Conservation (phyloP, 2,113 vertebrate species). For the Coptodon bakossiorum region DNA sequence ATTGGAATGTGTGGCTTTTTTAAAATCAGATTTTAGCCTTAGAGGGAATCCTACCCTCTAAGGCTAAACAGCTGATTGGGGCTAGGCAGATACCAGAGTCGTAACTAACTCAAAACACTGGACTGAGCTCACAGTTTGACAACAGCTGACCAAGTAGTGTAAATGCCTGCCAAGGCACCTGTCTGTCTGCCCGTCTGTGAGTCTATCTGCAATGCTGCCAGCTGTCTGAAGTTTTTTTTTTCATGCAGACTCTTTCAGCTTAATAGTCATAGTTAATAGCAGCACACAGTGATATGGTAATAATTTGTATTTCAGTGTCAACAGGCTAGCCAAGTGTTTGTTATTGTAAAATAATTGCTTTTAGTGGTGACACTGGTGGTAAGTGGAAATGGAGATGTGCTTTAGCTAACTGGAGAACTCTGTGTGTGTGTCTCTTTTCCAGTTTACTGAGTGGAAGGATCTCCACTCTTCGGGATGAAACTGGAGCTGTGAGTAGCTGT, state of each 20-base stretch:
- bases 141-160: slow-evolving; percentile 39
- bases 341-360: neutral
- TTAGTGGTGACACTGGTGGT: neutral
- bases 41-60: neutral
- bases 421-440: slow-evolving; percentile 33
- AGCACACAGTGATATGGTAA: neutral
- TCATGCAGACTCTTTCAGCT: neutral
- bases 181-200: neutral
- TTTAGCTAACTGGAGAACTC: neutral
- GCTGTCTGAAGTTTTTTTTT: neutral
- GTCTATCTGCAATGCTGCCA: neutral
- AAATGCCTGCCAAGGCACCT: slow-evolving; percentile 28
- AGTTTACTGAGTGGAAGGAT: slow-evolving; percentile 99
- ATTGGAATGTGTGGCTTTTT: neutral
- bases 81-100: neutral
- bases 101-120: neutral
- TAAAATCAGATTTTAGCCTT: neutral
- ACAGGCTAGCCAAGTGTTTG: neutral
- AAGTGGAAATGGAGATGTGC: slow-evolving; percentile 6
- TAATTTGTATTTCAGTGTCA: neutral
- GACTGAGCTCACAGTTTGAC: slow-evolving; percentile 17
- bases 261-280: neutral
- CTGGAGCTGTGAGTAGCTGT: slow-evolving; percentile 91
- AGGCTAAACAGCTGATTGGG: neutral
- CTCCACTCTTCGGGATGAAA: slow-evolving; percentile 97